phyloP scores from a whole-genome alignment of 2,797 vertebrate species.

The Phalanger gymnotis region DNA sequence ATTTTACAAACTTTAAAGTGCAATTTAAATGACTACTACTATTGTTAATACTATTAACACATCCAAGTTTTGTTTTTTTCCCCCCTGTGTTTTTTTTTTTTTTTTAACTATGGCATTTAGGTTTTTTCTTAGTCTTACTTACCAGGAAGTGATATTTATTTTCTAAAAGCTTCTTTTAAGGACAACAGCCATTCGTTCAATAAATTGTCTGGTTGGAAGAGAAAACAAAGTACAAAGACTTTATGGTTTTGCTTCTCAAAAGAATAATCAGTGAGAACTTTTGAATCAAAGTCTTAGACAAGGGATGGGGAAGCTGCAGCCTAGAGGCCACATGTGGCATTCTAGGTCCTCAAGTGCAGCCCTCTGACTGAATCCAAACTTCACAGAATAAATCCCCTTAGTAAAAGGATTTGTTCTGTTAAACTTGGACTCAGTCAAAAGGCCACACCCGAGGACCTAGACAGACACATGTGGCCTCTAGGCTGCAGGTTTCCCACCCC shows the following conservation, averaged over 20 bases:
- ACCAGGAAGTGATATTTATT: background rate
- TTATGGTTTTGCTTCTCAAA: background rate
- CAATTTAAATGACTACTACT: background rate
- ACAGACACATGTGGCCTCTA: too few relatives aligned
- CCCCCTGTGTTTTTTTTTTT: too few relatives aligned
- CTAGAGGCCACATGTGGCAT: too few relatives aligned
- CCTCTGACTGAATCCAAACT: too few relatives aligned
- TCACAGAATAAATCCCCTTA: too few relatives aligned
- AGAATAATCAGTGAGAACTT: background rate
- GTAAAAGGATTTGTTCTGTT: too few relatives aligned
- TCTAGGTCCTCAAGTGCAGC: too few relatives aligned
- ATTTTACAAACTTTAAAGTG: background rate
- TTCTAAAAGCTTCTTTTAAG: background rate
- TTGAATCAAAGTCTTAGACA: background rate
- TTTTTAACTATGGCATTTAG: background rate
- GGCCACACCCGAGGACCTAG: too few relatives aligned
- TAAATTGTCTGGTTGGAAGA: background rate
- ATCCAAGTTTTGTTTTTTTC: background rate
- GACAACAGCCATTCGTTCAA: background rate
- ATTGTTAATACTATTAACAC: background rate
- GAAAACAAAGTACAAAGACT: background rate
- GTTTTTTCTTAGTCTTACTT: background rate
- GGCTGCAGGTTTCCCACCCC: too few relatives aligned
- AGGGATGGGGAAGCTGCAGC: too few relatives aligned
- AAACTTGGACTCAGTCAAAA: too few relatives aligned